Percentiles rank a stretch among this genome's conserved stretches.
Conservation (phyloP, 2,888 invertebrate species). For the Helobdella robusta region DNA sequence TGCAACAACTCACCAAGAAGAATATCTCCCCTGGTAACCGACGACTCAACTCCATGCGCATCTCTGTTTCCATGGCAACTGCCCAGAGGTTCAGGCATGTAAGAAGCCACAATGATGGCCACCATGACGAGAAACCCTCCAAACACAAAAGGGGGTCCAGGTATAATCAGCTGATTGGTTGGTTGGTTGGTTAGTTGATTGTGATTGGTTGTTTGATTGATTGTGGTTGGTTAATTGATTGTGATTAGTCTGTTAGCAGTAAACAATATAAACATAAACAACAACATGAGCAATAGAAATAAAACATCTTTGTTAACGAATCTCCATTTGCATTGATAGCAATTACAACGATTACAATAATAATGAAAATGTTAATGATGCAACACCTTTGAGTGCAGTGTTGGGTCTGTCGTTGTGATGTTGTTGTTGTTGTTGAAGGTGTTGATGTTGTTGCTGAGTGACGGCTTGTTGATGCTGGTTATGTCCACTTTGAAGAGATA, state of each 20-base stretch:
- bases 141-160: slow-evolving; percentile 95
- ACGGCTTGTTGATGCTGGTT: not conserved
- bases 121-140: slow-evolving; percentile 91
- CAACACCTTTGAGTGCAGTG: slow-evolving; percentile 13
- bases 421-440: not conserved
- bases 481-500: slow-evolving; percentile 90
- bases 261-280: too few species aligned
- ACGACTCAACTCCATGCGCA: not conserved
- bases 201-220: too few species aligned
- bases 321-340: not conserved
- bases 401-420: not conserved
- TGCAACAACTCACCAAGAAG: not conserved
- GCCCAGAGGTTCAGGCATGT: slow-evolving; percentile 41
- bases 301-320: too few species aligned
- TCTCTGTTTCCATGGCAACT: not conserved
- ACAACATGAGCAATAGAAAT: too few species aligned
- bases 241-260: too few species aligned
- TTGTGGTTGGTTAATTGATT: too few species aligned
- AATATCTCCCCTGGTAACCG: not conserved
- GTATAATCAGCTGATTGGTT: slow-evolving; percentile 67
- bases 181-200: too few species aligned
- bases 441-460: not conserved
- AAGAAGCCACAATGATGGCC: slow-evolving; percentile 70
- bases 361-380: slow-evolving; percentile 3
- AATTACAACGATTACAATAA: too few species aligned